Evolutionary conservation across 2,888 invertebrate species (phyloP).

Genomic region (Cheilosia scutellata): DNA sequence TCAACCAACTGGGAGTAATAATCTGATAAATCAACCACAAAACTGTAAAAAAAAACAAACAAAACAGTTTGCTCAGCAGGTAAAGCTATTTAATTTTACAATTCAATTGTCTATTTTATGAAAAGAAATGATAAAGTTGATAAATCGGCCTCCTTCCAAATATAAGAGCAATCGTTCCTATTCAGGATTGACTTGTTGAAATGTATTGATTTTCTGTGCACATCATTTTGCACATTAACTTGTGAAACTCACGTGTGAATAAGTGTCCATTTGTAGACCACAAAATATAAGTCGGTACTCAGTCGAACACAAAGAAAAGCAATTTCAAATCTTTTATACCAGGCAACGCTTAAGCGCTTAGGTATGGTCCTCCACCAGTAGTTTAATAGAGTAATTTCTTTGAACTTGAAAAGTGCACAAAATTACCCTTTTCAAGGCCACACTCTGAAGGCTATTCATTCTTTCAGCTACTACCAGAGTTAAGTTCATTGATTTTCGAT

Average conservation of each 20-base stretch:
- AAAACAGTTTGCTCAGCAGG: no score
- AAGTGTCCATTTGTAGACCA: constrained; percentile 10
- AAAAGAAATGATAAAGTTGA: no score
- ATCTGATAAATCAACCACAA: no score
- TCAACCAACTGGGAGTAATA: no score
- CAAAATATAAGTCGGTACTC: constrained; percentile 7
- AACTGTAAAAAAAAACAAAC: no score
- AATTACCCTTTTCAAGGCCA: constrained; percentile 53
- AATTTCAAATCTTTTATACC: neutral
- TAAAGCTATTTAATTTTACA: no score
- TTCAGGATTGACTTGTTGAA: neutral
- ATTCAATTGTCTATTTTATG: no score
- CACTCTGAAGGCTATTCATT: constrained; percentile 28
- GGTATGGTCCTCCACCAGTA: constrained; percentile 51
- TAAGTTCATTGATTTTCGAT: constrained; percentile 72
- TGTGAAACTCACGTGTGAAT: neutral
- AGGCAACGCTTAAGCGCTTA: constrained; percentile 25
- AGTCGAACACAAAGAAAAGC: neutral
- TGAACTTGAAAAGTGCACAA: constrained; percentile 51
- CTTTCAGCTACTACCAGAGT: constrained; percentile 16
- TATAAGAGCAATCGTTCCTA: no score
- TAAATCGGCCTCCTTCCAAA: no score
- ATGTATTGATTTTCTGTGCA: neutral
- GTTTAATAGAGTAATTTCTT: constrained; percentile 60
- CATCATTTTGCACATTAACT: constrained; percentile 1